These are phyloP conservation scores for Austrolebias charrua DNA, from an alignment of 2,797 vertebrate species.

Conservation along the genomic window DNA sequence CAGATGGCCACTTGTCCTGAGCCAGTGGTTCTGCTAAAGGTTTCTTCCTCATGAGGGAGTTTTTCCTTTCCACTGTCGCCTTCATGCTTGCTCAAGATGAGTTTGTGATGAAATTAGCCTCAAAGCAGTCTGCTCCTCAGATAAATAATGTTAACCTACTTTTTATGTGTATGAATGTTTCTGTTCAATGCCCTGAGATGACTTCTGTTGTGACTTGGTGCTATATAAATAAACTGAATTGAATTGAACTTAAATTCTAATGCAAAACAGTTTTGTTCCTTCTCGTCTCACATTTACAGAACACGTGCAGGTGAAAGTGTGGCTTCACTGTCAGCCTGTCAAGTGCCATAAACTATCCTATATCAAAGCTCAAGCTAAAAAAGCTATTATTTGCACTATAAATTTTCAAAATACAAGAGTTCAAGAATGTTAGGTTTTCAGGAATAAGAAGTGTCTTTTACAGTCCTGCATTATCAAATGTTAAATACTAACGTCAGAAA, in stretches of 20 bases:
- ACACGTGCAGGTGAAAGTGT: not conserved
- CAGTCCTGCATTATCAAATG: not conserved
- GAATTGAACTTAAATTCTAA: constrained; percentile 2
- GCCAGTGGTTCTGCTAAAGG: too few relatives aligned
- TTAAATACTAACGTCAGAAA: not conserved
- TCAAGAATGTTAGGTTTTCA: not conserved
- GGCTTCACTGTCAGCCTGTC: constrained; percentile 1
- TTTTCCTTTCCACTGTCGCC: too few relatives aligned
- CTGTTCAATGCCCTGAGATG: too few relatives aligned
- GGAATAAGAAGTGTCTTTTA: not conserved
- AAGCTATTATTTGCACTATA: not conserved
- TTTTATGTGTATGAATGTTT: too few relatives aligned
- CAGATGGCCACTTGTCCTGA: too few relatives aligned
- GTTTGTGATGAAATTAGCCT: too few relatives aligned
- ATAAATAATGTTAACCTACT: too few relatives aligned
- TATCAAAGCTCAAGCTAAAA: not conserved
- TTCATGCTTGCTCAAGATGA: too few relatives aligned
- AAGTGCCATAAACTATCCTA: not conserved
- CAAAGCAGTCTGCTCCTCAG: too few relatives aligned
- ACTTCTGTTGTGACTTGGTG: too few relatives aligned
- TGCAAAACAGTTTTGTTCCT: constrained; percentile 5
- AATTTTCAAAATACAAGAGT: not conserved
- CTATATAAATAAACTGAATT: too few relatives aligned
- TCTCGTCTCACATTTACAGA: not conserved
- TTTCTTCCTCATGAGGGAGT: too few relatives aligned